phyloP scores from a whole-genome alignment of 2,797 vertebrate species.

The Scolopax bukidnonensis region DNA sequence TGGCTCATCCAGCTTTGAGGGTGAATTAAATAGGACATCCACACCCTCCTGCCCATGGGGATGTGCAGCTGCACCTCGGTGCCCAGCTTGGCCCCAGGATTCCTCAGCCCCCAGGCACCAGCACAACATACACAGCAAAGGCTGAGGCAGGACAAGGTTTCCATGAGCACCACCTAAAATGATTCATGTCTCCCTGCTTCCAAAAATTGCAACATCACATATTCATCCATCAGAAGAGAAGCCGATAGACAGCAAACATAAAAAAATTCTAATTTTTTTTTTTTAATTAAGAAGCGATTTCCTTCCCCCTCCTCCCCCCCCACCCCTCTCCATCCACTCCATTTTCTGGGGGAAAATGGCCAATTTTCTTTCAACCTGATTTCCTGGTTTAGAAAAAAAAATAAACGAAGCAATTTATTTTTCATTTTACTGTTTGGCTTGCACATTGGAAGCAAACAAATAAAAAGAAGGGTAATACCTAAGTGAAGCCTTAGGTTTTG shows the following conservation, averaged over 20 bases:
- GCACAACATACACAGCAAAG: fast-evolving
- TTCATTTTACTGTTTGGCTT: not conserved
- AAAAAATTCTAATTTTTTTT: not conserved
- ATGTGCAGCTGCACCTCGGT: too few species aligned
- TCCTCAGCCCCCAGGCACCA: not conserved
- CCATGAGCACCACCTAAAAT: fast-evolving
- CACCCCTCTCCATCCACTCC: too few species aligned
- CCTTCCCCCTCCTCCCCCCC: too few species aligned
- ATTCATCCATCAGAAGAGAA: fast-evolving
- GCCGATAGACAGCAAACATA: fast-evolving
- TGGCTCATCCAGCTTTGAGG: not conserved
- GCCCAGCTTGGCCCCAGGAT: fast-evolving
- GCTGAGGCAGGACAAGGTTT: not conserved
- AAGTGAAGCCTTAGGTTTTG: fast-evolving
- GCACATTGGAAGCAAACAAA: not conserved
- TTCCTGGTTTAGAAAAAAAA: not conserved
- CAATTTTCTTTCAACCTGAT: not conserved
- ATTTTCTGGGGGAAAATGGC: too few species aligned
- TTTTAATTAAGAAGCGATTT: not conserved
- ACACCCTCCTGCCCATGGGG: too few species aligned
- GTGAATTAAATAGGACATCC: not conserved
- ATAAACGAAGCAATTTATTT: not conserved
- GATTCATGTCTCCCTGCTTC: not conserved
- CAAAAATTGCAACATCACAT: not conserved
- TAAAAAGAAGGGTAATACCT: not conserved